These are phyloP conservation scores for Cotesia typhae DNA, from an alignment of 1,140 invertebrate genomes.

Conservation along the genomic window DNA sequence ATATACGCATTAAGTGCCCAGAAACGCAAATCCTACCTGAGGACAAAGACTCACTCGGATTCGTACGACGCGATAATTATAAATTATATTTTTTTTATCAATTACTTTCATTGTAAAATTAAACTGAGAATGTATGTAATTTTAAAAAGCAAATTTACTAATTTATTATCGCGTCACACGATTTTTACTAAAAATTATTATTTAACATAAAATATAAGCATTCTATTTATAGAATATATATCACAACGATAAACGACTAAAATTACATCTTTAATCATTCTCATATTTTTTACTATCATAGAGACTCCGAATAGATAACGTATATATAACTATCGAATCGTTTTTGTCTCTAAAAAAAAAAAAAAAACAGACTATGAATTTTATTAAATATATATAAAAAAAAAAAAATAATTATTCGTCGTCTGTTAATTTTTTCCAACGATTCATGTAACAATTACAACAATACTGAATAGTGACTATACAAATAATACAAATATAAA, in stretches of 20 bases:
- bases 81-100: constrained; percentile 14
- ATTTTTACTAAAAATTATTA: not conserved
- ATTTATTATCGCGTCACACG: constrained; percentile 16
- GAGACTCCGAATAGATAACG: constrained; percentile 44
- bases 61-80: constrained; percentile 21
- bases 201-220: constrained; percentile 22
- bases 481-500: constrained; percentile 1
- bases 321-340: constrained; percentile 15
- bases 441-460: constrained; percentile 4
- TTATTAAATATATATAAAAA: not conserved
- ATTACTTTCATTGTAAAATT: not conserved
- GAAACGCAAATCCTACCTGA: constrained; percentile 56
- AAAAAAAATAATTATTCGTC: not conserved
- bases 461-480: constrained; percentile 17
- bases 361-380: not conserved
- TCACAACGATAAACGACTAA: constrained; percentile 61
- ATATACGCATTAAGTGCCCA: constrained; percentile 26
- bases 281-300: constrained; percentile 35
- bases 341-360: too few relatives aligned
- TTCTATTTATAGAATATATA: constrained; percentile 51
- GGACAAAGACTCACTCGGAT: constrained; percentile 49
- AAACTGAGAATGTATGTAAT: too few relatives aligned
- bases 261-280: constrained; percentile 31
- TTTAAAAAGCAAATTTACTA: not conserved
- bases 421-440: constrained; percentile 1